phyloP scores from a whole-genome alignment of 2,888 invertebrate genomes.

The Melanotus villosus region DNA sequence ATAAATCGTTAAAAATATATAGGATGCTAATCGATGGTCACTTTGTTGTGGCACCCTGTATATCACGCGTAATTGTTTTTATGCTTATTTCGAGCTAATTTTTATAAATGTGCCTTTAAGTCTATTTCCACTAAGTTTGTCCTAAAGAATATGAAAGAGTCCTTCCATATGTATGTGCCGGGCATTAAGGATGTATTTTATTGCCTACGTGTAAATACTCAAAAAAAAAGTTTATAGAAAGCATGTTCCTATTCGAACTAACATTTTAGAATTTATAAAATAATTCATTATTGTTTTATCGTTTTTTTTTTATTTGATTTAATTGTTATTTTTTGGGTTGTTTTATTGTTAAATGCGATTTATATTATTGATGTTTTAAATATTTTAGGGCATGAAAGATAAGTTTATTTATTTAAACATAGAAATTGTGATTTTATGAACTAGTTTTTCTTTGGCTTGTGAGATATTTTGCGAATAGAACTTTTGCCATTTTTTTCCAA shows the following conservation, averaged over 20 bases:
- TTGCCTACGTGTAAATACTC: slow-evolving; percentile 44
- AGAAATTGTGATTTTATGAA: too few relatives aligned
- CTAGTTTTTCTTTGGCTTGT: too few relatives aligned
- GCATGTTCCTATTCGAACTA: slow-evolving; percentile 56
- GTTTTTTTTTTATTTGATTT: slow-evolving; percentile 10
- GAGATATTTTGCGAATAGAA: too few relatives aligned
- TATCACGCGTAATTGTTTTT: slow-evolving; percentile 27
- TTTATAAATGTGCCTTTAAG: slow-evolving; percentile 56
- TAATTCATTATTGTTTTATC: too few relatives aligned
- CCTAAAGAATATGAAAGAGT: slow-evolving; percentile 48
- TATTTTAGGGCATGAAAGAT: too few relatives aligned
- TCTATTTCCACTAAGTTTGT: slow-evolving; percentile 46
- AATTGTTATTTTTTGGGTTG: slow-evolving; percentile 3
- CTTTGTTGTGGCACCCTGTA: slow-evolving; percentile 23
- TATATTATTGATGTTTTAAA: background rate
- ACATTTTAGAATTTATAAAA: slow-evolving; percentile 36
- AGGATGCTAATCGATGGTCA: slow-evolving; percentile 12
- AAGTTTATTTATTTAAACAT: too few relatives aligned
- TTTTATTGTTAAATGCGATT: slow-evolving; percentile 5
- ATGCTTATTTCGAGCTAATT: slow-evolving; percentile 39
- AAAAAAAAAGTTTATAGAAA: slow-evolving; percentile 22
- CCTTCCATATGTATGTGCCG: slow-evolving; percentile 50
- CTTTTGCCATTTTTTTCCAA: too few relatives aligned
- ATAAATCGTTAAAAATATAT: slow-evolving; percentile 27
- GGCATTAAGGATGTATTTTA: slow-evolving; percentile 39